Percentiles rank a stretch among this genome's conserved stretches.
phyloP scores from a whole-genome alignment of 2,113 vertebrate species.

The Gobiocypris rarus region DNA sequence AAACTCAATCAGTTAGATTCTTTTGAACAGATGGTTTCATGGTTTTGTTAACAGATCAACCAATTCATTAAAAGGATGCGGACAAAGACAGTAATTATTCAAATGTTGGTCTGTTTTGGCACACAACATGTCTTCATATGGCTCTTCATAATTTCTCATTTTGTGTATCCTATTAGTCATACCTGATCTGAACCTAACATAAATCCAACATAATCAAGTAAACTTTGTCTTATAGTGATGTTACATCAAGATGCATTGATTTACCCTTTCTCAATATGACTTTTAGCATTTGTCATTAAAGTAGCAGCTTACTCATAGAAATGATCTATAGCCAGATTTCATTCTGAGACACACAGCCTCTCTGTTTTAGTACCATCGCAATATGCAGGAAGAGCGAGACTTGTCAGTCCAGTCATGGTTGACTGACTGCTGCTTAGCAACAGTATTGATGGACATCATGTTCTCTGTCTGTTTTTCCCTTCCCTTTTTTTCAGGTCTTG shows the following conservation, averaged over 20 bases:
- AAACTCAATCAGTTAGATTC: not conserved
- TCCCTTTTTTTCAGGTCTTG: slow-evolving; percentile 3
- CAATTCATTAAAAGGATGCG: not conserved
- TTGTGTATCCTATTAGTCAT: not conserved
- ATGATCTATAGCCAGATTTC: slow-evolving; percentile 23
- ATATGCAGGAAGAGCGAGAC: slow-evolving; percentile 45
- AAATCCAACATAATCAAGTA: not conserved
- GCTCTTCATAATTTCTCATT: not conserved
- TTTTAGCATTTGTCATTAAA: not conserved
- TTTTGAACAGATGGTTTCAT: not conserved
- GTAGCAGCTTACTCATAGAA: not conserved
- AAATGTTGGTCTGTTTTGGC: too few species aligned
- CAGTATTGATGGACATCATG: slow-evolving; percentile 45
- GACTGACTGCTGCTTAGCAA: slow-evolving; percentile 65
- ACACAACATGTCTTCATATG: not conserved
- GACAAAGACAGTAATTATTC: not conserved
- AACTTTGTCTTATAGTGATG: not conserved
- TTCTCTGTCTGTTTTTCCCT: slow-evolving; percentile 37
- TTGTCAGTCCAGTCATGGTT: slow-evolving; percentile 55
- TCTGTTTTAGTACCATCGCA: slow-evolving; percentile 36
- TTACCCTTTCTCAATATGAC: not conserved
- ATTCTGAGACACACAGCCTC: slow-evolving; percentile 12
- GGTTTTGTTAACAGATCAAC: not conserved
- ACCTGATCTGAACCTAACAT: not conserved
- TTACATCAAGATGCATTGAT: not conserved